Conservation (phyloP, 1,140 invertebrate genomes). For the Hestina assimilis region DNA sequence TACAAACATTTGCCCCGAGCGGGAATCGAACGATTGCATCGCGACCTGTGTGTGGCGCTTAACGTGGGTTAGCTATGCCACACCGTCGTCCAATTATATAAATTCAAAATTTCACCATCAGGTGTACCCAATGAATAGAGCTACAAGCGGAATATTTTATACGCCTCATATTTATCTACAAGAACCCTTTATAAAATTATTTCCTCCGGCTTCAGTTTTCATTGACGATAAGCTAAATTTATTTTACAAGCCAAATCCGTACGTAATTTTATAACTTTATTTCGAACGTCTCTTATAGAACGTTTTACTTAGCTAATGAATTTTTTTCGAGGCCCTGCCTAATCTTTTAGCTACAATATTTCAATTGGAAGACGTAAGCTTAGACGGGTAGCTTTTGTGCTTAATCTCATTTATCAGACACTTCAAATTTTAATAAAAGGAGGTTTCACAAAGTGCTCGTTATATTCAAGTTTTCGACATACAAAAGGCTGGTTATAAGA, state of each 20-base stretch:
- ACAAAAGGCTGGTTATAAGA: neutral
- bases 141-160: no score
- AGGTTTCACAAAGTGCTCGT: neutral
- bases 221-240: no score
- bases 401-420: slow-evolving; percentile 8
- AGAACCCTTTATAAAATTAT: no score
- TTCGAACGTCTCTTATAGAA: neutral
- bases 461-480: neutral
- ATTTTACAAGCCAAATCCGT: neutral
- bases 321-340: slow-evolving; percentile 8
- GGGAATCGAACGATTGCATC: no score
- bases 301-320: slow-evolving; percentile 10
- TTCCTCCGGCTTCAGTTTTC: no score
- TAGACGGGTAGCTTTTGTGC: slow-evolving; percentile 3
- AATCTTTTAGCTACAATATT: slow-evolving; percentile 6
- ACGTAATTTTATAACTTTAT: neutral
- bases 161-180: no score
- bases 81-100: no score
- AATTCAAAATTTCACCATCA: no score
- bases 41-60: no score
- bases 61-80: no score
- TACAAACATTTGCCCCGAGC: no score
- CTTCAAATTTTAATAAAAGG: slow-evolving; percentile 6
- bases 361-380: slow-evolving; percentile 13
- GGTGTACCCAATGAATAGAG: no score